Percentiles rank a stretch among this genome's conserved stretches.
phyloP scores from a whole-genome alignment of 2,113 vertebrate species.

The Ariopsis seemanni region DNA sequence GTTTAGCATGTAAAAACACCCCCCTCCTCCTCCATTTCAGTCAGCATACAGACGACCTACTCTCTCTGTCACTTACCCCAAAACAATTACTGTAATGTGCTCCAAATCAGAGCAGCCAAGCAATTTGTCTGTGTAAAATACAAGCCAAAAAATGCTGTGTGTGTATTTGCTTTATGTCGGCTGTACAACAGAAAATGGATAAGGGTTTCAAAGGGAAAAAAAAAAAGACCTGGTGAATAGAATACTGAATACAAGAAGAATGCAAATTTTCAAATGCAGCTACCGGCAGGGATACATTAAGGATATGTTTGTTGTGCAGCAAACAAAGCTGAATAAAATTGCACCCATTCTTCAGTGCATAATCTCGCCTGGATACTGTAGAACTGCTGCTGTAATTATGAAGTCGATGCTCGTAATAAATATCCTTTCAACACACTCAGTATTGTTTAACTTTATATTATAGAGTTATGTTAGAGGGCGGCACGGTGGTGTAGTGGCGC shows the following conservation, averaged over 20 bases:
- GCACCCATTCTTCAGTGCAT: not conserved
- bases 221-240: no score
- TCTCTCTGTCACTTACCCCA: not conserved
- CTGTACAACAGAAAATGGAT: slow-evolving; percentile 3
- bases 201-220: not conserved
- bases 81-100: slow-evolving; percentile 28
- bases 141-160: slow-evolving; percentile 4
- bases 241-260: not conserved
- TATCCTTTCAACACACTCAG: not conserved
- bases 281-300: not conserved
- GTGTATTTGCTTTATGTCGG: no score
- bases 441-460: no score
- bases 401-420: not conserved
- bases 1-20: slow-evolving; percentile 25
- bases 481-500: no score
- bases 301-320: not conserved
- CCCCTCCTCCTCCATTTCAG: not conserved
- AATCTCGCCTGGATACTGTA: not conserved
- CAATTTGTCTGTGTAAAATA: slow-evolving; percentile 8
- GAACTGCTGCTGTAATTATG: not conserved
- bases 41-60: not conserved
- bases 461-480: no score
- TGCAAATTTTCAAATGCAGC: not conserved
- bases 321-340: not conserved
- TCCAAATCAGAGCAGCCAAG: slow-evolving; percentile 17